phyloP scores from a whole-genome alignment of 1,140 invertebrate species.

The Lasaia peninsularis region DNA sequence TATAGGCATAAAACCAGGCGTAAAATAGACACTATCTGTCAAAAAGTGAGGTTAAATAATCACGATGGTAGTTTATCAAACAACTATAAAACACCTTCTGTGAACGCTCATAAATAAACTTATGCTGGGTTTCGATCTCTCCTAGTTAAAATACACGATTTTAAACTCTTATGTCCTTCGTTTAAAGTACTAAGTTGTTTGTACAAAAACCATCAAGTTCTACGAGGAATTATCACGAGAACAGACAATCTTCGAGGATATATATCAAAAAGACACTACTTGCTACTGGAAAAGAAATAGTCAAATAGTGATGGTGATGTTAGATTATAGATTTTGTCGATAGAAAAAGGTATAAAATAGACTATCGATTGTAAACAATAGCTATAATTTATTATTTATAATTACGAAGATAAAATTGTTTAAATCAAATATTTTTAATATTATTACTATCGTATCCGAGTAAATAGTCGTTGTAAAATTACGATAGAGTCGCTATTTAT shows the following conservation, averaged over 20 bases:
- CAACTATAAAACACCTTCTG: constrained; percentile 71
- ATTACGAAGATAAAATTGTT: too few relatives aligned
- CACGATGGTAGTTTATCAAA: constrained; percentile 73
- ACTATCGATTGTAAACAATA: too few relatives aligned
- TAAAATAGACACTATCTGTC: constrained; percentile 60
- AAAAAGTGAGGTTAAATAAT: constrained; percentile 65
- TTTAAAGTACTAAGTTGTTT: constrained; percentile 35
- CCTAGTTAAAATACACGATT: constrained; percentile 19
- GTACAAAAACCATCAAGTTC: constrained; percentile 43
- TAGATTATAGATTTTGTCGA: neutral
- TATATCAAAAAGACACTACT: constrained; percentile 73
- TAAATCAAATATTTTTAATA: too few relatives aligned
- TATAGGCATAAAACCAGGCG: constrained; percentile 36
- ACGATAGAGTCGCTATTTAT: too few relatives aligned
- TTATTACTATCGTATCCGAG: too few relatives aligned
- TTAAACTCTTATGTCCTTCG: constrained; percentile 27
- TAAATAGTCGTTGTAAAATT: too few relatives aligned
- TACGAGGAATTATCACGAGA: constrained; percentile 67
- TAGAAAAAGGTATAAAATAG: neutral
- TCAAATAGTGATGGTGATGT: constrained; percentile 23
- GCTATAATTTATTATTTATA: too few relatives aligned
- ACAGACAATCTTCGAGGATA: constrained; percentile 73
- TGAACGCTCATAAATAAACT: constrained; percentile 65
- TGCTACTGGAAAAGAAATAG: constrained; percentile 68
- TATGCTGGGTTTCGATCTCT: constrained; percentile 33